A percentile compares a stretch with the other conserved stretches of the same genome.
These are phyloP conservation scores for Steinernema hermaphroditum DNA, from an alignment of 2,888 invertebrate genomes.

Conservation along the genomic window DNA sequence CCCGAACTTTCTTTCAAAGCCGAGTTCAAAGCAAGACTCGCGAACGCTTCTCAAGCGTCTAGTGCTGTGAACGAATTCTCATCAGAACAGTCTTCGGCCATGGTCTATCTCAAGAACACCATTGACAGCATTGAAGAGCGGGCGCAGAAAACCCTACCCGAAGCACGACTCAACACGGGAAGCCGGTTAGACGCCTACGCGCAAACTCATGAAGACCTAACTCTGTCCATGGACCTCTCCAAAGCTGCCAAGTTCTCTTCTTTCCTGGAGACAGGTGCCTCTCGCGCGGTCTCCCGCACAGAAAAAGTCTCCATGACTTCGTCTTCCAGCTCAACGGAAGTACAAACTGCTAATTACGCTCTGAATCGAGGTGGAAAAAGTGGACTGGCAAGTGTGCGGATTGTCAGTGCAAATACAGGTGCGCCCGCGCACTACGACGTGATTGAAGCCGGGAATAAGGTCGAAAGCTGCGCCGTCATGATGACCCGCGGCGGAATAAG, in stretches of 20 bases:
- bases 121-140: slow-evolving; percentile 5
- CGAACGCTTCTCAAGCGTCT: neutral
- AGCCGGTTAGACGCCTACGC: slow-evolving; percentile 9
- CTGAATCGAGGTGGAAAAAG: slow-evolving; percentile 9
- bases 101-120: slow-evolving; percentile 16
- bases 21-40: neutral
- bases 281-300: neutral
- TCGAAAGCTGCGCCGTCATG: slow-evolving; percentile 62
- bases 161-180: slow-evolving; percentile 9
- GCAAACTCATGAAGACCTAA: neutral
- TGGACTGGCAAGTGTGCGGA: neutral
- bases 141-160: slow-evolving; percentile 2
- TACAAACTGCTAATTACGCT: slow-evolving; percentile 12
- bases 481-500: slow-evolving; percentile 59
- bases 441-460: slow-evolving; percentile 33
- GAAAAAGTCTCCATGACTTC: slow-evolving; percentile 11
- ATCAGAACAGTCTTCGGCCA: slow-evolving; percentile 4
- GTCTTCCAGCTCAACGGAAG: neutral
- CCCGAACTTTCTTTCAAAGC: slow-evolving; percentile 36
- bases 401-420: neutral
- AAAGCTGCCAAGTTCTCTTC: neutral
- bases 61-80: neutral
- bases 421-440: neutral
- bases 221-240: neutral
- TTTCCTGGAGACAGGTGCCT: neutral